phyloP scores from a whole-genome alignment of 2,113 vertebrate genomes.

The Gymnocephalus cernua region DNA sequence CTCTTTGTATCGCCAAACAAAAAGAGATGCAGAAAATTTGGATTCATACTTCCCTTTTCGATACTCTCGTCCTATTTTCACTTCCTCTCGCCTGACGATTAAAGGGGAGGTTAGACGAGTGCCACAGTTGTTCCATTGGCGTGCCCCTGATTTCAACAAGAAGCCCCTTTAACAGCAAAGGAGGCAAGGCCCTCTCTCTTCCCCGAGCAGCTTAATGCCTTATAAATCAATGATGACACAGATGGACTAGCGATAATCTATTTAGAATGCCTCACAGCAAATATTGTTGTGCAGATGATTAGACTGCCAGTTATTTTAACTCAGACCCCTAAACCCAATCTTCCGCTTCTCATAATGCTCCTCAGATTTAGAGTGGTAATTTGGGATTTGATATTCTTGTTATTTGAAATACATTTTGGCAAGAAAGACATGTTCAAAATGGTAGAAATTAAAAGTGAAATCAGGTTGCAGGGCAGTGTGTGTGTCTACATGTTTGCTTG shows the following conservation, averaged over 20 bases:
- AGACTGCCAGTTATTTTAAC: constrained; percentile 96
- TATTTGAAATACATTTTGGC: constrained; percentile 84
- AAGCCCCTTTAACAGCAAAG: constrained; percentile 92
- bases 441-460: constrained; percentile 40
- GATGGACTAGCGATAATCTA: constrained; percentile 99
- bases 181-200: constrained; percentile 90
- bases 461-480: constrained; percentile 20
- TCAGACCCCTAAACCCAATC: constrained; percentile 80
- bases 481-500: constrained; percentile 3
- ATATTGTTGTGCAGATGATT: constrained; percentile 99
- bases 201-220: constrained; percentile 99
- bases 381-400: constrained; percentile 51
- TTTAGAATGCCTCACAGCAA: constrained; percentile 99
- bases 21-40: constrained; percentile 90
- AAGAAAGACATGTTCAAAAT: constrained; percentile 74
- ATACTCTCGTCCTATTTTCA: constrained; percentile 90
- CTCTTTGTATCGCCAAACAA: constrained; percentile 80
- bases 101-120: constrained; percentile 87
- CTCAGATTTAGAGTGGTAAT: constrained; percentile 61
- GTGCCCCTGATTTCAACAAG: constrained; percentile 92
- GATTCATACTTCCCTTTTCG: constrained; percentile 87
- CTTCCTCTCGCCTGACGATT: constrained; percentile 88
- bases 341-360: constrained; percentile 73
- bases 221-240: constrained; percentile 99
- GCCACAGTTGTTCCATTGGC: constrained; percentile 86